phyloP scores from a whole-genome alignment of 2,113 vertebrate species.

The Seriola dumerili region DNA sequence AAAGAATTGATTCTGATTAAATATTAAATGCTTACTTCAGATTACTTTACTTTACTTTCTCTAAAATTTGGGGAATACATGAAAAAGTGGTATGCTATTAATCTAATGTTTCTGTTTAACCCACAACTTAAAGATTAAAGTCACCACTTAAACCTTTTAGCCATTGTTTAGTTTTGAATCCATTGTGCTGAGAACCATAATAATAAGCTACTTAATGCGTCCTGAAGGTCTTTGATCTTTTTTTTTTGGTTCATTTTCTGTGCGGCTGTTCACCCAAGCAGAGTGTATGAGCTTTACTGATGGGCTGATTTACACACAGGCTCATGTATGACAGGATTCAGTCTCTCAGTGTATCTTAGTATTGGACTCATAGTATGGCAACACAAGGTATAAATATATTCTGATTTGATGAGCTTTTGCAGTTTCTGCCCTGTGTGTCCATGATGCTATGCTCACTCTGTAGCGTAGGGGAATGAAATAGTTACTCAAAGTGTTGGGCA shows the following conservation, averaged over 20 bases:
- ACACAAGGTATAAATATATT: too few species aligned
- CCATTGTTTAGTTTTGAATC: background rate
- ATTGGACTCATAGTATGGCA: too few species aligned
- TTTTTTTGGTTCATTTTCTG: background rate
- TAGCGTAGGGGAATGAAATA: too few species aligned
- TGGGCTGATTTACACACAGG: too few species aligned
- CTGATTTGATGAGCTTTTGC: too few species aligned
- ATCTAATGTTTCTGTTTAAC: background rate
- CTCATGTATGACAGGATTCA: too few species aligned
- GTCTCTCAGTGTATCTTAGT: too few species aligned
- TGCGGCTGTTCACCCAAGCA: background rate
- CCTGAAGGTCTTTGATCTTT: background rate
- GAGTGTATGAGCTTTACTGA: too few species aligned
- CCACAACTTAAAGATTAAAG: background rate
- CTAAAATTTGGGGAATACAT: background rate
- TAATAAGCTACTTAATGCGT: background rate
- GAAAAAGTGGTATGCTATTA: background rate
- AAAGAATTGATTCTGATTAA: background rate
- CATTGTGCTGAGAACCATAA: background rate
- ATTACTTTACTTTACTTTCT: background rate
- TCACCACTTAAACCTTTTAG: background rate
- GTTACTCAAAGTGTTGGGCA: too few species aligned
- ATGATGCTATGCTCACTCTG: too few species aligned
- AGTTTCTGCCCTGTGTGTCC: too few species aligned
- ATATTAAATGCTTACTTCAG: too few species aligned